phyloP scores from a whole-genome alignment of 2,113 vertebrate species.

The Meles meles region DNA sequence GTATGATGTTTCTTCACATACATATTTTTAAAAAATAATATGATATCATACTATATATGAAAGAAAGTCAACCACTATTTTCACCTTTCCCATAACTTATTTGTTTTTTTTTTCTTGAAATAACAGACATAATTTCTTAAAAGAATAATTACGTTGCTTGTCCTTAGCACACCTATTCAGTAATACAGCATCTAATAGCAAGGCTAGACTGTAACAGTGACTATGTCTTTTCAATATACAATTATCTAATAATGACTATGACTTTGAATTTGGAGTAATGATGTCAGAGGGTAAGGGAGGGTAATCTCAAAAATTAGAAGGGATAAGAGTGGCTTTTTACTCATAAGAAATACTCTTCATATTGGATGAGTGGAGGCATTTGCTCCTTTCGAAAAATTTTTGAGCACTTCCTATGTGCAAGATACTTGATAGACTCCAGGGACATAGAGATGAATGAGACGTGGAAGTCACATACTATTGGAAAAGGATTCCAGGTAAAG shows the following conservation, averaged over 20 bases:
- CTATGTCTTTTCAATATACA: not conserved
- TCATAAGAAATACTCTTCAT: not conserved
- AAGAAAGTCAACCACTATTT: not conserved
- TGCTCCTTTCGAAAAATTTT: not conserved
- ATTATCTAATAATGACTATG: not conserved
- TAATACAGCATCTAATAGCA: not conserved
- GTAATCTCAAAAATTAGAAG: not conserved
- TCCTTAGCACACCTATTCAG: not conserved
- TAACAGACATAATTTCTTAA: not conserved
- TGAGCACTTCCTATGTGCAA: not conserved
- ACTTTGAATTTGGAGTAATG: not conserved
- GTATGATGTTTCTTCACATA: not conserved
- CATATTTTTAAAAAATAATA: not conserved
- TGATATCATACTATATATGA: not conserved
- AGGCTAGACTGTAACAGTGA: not conserved
- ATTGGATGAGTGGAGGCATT: not conserved
- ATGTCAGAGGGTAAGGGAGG: rapidly evolving
- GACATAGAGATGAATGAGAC: not conserved
- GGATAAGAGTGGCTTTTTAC: not conserved
- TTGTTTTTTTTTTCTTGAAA: not conserved
- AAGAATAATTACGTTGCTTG: not conserved
- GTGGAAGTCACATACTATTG: not conserved
- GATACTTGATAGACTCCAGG: not conserved
- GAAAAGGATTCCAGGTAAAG: not conserved
- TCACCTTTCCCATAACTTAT: not conserved